A percentile compares a stretch with the other conserved stretches of the same genome.
Conservation (phyloP, 53 echinoderm and acorn worm species). For the Henricia sp. region DNA sequence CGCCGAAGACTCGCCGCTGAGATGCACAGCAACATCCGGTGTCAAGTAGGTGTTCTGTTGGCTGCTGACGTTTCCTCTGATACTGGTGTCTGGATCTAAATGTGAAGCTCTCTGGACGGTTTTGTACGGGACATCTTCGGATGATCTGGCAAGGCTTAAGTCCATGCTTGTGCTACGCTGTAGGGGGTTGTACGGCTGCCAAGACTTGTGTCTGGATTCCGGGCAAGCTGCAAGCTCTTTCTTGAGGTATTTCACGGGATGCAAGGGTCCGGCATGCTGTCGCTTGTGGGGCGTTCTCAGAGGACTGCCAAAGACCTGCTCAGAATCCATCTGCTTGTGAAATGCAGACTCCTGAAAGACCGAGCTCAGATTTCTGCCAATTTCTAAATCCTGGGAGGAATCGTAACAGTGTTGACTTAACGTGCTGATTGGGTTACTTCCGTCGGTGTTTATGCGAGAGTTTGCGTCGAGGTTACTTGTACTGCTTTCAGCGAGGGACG, state of each 20-base stretch:
- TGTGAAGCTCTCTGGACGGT: slow-evolving; percentile 5
- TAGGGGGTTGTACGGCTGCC: slow-evolving; percentile 65
- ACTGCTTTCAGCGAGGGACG: not conserved
- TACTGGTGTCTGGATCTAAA: not conserved
- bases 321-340: slow-evolving; percentile 6
- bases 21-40: slow-evolving; percentile 30
- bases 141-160: slow-evolving; percentile 67
- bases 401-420: not conserved
- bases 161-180: slow-evolving; percentile 93
- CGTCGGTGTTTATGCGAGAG: not conserved
- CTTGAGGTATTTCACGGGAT: not conserved
- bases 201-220: slow-evolving; percentile 20
- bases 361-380: not conserved
- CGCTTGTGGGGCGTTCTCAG: not conserved
- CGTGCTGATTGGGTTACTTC: not conserved
- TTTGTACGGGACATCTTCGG: slow-evolving; percentile 32
- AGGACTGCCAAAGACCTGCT: not conserved
- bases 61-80: not conserved
- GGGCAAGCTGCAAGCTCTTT: slow-evolving; percentile 21
- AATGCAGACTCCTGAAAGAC: slow-evolving; percentile 16
- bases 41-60: slow-evolving; percentile 24
- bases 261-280: slow-evolving; percentile 1
- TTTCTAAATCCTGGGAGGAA: slow-evolving; percentile 10
- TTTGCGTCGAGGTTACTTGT: not conserved
- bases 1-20: slow-evolving; percentile 80